Base-by-base conservation (phyloP, 2,797 vertebrate genomes). In the Podargus strigoides region DNA sequence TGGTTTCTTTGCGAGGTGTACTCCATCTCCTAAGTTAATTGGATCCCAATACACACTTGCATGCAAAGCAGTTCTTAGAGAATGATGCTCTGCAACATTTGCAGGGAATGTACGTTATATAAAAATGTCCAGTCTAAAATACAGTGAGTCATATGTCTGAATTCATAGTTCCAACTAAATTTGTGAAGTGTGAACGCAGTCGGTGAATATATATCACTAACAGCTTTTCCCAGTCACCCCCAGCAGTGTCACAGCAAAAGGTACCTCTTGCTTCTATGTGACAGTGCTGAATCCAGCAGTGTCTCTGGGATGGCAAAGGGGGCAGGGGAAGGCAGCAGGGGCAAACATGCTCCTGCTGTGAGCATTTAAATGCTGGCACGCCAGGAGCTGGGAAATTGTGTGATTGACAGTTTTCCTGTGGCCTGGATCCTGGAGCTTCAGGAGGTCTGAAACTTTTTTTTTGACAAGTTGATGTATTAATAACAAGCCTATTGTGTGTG, bases 61-160 rank as follows among this genome's bases (percentile, higher is more conserved):
- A 73, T 73, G 30, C 3, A 14, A 70, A 89, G 22, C 69, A 67
- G 28, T 21, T 82, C 74, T 69, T 44, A 19, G 68, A 39, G 63
- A 72, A 83, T 34, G 23, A n/a, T 1, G 6, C 41, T 46, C 34
- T 49, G 39, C 2, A 0, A 60, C 44, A 10, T 21, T 47, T 28
- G 46, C 39, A 53, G 60, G 52, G 44, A 64, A 19, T 9, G 7
- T 0, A 1, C 1, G 0, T 56, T 49, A 14, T 10, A 17, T 74
- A 32, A 55, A 26, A 56, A 10, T 1, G 4, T 53, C 69, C 36
- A 6, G 0, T 69, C 42, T 69, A 27, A 81, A 78, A 55, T 50
- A 27, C 0, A 0, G 34, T 6, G 39, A 42, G 30, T 72, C 1
- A 2, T 8, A 1, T 24, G 44, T 37, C 42, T 49, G 53, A 78